phyloP scores from a whole-genome alignment of 2,113 vertebrate genomes.

The Sardina pilchardus region DNA sequence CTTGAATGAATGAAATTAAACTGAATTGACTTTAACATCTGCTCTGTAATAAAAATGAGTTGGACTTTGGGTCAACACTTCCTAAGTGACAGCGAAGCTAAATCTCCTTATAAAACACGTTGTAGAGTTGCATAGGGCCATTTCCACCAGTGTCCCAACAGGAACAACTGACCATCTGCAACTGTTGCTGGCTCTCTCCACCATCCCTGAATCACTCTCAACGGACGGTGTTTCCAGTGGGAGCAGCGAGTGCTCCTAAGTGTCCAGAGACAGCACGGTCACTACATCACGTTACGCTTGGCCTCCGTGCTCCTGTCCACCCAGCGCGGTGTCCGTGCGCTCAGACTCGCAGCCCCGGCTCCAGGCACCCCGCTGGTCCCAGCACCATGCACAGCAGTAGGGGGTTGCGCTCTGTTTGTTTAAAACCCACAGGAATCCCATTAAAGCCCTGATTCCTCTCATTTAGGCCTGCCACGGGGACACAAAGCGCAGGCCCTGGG shows the following conservation, averaged over 20 bases:
- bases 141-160: not conserved
- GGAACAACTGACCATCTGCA: not conserved
- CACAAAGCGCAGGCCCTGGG: constrained; percentile 76
- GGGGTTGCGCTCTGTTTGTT: constrained; percentile 77
- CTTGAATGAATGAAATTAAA: not conserved
- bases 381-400: constrained; percentile 74
- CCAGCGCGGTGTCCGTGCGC: constrained; percentile 40
- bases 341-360: constrained; percentile 28
- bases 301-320: constrained; percentile 34
- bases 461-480: constrained; percentile 77
- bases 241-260: not conserved
- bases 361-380: constrained; percentile 69
- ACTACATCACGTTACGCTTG: no score
- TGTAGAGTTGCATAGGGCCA: not conserved
- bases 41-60: not conserved
- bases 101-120: not conserved
- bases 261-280: no score
- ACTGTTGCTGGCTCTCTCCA: not conserved
- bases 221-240: not conserved
- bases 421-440: constrained; percentile 77
- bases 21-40: not conserved
- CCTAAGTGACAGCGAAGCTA: no score
- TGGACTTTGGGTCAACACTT: no score
- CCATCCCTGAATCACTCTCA: not conserved
- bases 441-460: constrained; percentile 79